Evolutionary conservation across 2,797 vertebrate genomes (phyloP).

Genomic region (Myotis pilosus): DNA sequence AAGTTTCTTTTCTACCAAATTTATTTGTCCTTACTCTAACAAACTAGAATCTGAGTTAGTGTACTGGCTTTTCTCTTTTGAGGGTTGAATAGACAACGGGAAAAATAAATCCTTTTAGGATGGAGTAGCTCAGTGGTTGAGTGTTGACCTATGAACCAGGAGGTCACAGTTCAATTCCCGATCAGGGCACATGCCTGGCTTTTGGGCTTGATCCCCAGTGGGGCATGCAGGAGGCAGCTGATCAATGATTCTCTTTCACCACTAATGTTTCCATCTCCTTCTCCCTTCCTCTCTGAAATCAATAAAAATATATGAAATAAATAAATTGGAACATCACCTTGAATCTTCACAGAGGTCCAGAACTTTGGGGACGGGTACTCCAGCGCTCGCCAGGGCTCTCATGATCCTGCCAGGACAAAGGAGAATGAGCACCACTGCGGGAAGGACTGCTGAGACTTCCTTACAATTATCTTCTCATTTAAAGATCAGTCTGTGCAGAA

Average conservation of each 20-base stretch:
- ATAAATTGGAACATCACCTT: constrained; percentile 79
- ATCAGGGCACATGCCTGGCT: too few species aligned
- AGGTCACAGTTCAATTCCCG: too few species aligned
- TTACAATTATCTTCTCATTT: constrained; percentile 36
- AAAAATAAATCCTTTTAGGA: background rate
- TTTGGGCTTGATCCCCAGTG: too few species aligned
- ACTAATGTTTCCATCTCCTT: too few species aligned
- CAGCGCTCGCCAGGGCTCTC: constrained; percentile 83
- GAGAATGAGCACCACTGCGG: background rate
- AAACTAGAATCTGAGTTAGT: background rate
- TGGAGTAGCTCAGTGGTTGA: too few species aligned
- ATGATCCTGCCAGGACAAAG: constrained; percentile 82
- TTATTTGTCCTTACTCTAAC: constrained; percentile 7
- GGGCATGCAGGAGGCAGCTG: too few species aligned
- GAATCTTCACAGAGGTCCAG: constrained; percentile 85
- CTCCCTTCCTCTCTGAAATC: too few species aligned
- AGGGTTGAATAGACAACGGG: background rate
- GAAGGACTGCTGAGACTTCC: background rate
- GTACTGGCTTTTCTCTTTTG: background rate
- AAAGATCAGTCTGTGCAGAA: background rate
- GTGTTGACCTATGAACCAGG: too few species aligned
- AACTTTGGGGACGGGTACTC: constrained; percentile 86
- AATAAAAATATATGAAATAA: too few species aligned
- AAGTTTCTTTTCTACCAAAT: background rate
- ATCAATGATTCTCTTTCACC: too few species aligned